Conservation (phyloP, 1,140 invertebrate genomes). For the Orussus abietinus region DNA sequence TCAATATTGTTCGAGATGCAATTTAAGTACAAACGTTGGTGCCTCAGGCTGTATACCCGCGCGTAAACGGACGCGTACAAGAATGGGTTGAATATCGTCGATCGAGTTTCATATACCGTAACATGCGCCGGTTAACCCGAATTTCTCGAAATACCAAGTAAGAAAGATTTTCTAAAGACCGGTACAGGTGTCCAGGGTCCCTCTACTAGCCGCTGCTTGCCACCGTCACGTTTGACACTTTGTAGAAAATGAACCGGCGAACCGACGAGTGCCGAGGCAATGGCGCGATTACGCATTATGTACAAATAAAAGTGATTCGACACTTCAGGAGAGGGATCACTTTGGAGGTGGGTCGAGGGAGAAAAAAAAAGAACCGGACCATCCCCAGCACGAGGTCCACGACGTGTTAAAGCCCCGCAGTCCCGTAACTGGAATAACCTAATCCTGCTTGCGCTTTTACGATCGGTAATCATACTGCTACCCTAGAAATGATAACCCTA, state of each 20-base stretch:
- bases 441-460: conserved; percentile 31
- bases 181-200: conserved; percentile 26
- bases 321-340: conserved; percentile 38
- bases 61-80: too few relatives aligned
- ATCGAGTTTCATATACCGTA: too few relatives aligned
- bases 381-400: conserved; percentile 38
- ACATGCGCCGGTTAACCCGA: too few relatives aligned
- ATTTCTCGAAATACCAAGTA: too few relatives aligned
- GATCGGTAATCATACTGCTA: conserved; percentile 25
- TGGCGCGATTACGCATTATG: conserved; percentile 32
- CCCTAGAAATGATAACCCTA: too few relatives aligned
- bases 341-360: conserved; percentile 36
- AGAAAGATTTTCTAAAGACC: too few relatives aligned
- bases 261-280: conserved; percentile 34
- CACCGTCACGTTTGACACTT: conserved; percentile 30
- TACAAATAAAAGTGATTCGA: conserved; percentile 44
- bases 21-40: too few relatives aligned
- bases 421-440: conserved; percentile 35
- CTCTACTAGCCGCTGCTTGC: conserved; percentile 28
- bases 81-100: too few relatives aligned
- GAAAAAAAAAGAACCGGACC: too few relatives aligned
- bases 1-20: too few relatives aligned
- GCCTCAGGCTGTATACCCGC: too few relatives aligned
- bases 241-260: conserved; percentile 38
- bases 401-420: conserved; percentile 35